Percentiles rank a stretch among this genome's conserved stretches.
Conservation (phyloP, 2,797 vertebrate genomes). For the Crenichthys baileyi region DNA sequence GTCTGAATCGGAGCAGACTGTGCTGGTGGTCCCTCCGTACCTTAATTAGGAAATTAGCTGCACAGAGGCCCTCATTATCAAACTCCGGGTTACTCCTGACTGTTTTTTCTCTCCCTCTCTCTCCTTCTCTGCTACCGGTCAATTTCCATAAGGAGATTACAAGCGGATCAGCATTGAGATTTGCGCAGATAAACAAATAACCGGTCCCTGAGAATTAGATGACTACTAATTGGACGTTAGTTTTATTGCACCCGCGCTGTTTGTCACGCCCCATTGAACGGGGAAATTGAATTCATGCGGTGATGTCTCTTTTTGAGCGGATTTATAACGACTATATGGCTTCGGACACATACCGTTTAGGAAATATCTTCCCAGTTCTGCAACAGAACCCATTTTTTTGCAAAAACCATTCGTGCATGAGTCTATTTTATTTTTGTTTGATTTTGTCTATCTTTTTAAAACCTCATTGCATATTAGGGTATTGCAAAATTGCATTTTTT, state of each 20-base stretch:
- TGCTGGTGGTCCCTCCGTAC: constrained; percentile 85
- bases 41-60: constrained; percentile 89
- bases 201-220: constrained; percentile 75
- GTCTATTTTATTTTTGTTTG: neutral
- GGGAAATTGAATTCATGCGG: constrained; percentile 62
- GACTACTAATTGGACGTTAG: constrained; percentile 82
- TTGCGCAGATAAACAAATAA: constrained; percentile 86
- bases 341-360: neutral
- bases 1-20: constrained; percentile 67
- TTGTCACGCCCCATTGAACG: constrained; percentile 69
- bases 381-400: neutral
- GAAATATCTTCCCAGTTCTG: neutral
- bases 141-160: constrained; percentile 88
- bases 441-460: neutral
- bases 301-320: constrained; percentile 64
- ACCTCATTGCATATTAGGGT: neutral
- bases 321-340: constrained; percentile 39
- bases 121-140: constrained; percentile 65
- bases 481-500: neutral
- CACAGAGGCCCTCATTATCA: constrained; percentile 84
- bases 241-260: constrained; percentile 65
- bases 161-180: constrained; percentile 86
- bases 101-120: constrained; percentile 42
- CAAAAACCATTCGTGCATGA: neutral
- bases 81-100: constrained; percentile 70